A percentile compares a stretch with the other conserved stretches of the same genome.
These are phyloP conservation scores for Gorsachius magnificus DNA, from an alignment of 2,797 vertebrate species.

Conservation along the genomic window DNA sequence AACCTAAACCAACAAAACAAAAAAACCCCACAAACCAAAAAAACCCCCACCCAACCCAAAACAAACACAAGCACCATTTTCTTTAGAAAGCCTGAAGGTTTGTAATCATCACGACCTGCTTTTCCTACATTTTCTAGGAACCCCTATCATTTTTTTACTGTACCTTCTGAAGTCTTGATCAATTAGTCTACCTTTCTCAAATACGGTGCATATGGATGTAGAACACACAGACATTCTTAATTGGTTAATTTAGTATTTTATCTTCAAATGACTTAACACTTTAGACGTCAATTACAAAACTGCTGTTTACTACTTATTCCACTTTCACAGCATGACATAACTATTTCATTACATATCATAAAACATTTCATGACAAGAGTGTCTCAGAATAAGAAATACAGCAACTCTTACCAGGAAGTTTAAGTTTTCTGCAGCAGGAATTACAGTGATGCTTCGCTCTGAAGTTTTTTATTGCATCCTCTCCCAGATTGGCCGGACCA, in stretches of 20 bases:
- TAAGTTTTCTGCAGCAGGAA: slow-evolving; percentile 96
- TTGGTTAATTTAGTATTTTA: not conserved
- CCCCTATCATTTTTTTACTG: not conserved
- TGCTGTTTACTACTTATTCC: not conserved
- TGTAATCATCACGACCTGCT: not conserved
- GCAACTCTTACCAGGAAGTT: slow-evolving; percentile 89
- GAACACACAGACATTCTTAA: not conserved
- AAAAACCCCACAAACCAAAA: not conserved
- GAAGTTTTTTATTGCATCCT: slow-evolving; percentile 97
- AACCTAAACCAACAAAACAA: not conserved
- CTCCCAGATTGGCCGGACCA: slow-evolving; percentile 94
- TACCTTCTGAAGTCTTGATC: not conserved
- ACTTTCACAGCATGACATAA: not conserved
- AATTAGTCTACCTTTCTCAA: not conserved
- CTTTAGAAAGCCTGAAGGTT: not conserved
- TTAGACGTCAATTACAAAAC: not conserved
- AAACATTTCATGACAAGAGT: fast-evolving
- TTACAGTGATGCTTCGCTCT: slow-evolving; percentile 96
- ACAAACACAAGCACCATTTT: not conserved
- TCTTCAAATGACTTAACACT: fast-evolving
- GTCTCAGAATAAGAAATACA: not conserved
- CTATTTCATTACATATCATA: fast-evolving
- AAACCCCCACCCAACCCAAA: not conserved
- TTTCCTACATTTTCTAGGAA: not conserved
- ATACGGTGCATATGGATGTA: not conserved